Evolutionary conservation across 2,113 vertebrate species (phyloP).

Genomic region (Chiloscyllium plagiosum): DNA sequence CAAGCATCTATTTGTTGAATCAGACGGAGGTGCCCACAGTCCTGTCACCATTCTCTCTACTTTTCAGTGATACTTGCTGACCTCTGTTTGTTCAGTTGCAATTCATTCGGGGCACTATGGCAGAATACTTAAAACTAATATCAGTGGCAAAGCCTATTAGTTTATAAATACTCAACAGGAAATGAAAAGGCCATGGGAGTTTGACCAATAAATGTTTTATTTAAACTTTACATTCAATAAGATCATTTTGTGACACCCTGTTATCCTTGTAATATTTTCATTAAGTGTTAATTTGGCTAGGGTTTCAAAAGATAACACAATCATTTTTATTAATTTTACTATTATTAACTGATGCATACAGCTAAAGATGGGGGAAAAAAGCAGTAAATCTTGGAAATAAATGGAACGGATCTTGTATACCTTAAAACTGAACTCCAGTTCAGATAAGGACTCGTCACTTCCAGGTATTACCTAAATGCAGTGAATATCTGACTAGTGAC

Average conservation of each 20-base stretch:
- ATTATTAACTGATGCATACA: slow-evolving; percentile 2
- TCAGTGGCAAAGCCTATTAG: background rate
- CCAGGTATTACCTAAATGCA: background rate
- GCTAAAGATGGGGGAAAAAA: too few species aligned
- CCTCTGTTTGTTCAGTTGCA: slow-evolving; percentile 29
- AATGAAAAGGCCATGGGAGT: slow-evolving; percentile 25
- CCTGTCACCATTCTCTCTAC: background rate
- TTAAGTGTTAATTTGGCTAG: background rate
- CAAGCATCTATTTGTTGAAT: background rate
- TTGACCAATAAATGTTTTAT: background rate
- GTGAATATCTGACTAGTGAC: background rate
- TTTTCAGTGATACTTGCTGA: background rate
- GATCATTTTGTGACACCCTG: background rate
- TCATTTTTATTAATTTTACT: background rate
- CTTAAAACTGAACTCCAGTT: too few species aligned
- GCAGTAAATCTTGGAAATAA: too few species aligned
- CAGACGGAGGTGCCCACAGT: background rate
- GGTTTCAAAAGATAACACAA: slow-evolving; percentile 7
- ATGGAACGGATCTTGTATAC: too few species aligned
- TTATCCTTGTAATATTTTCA: background rate
- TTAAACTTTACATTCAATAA: too few species aligned
- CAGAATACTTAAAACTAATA: slow-evolving; percentile 26
- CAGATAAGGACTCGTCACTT: too few species aligned
- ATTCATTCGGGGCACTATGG: background rate
- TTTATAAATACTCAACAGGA: background rate